Evolutionary conservation across 2,888 invertebrate genomes (phyloP), one percentile per base, ranked within the genome.

Genomic region (Euspilapteryx auroguttella): DNA sequence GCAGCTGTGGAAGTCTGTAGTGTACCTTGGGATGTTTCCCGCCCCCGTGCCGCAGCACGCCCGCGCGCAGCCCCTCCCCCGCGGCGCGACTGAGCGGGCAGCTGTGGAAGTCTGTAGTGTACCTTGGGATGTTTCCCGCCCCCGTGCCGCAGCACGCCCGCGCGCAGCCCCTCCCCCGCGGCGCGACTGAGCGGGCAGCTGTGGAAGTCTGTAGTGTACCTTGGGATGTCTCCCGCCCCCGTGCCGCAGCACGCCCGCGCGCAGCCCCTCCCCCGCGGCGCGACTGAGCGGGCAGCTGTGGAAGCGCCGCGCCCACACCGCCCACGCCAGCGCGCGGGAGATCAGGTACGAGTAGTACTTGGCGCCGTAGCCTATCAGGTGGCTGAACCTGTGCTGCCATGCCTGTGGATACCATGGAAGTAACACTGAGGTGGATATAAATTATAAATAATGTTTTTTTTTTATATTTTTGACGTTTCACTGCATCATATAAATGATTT

Each of bases 261-360:
- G 69, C 45, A 92, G 90, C 35, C 77, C 77, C 44, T 91, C 88
- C 0, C 97, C 97, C 14, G 86, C 82, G n/a, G 58, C 42, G 3
- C 91, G 80, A 49, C 78, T 80, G 27, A 94, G 82, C 0, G 94
- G 94, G 52, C 89, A 85, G 0, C 62, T 52, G 45, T 85, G 80
- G 51, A 98, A 96, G 55, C 89, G 86, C 12, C 82, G 81, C 51
- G 89, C 86, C 97, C 97, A 98, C 36, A 95, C 91, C 76, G 87
- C 86, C 31, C 93, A 89, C 0, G 97, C 95, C 27, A 96, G 83
- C 6, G 95, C 93, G 45, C 92, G 82, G 0, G 98, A 97, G 48
- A 97, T 89, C 36, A 99, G 76, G 69, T 99, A 99, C 1, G 98
- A 90, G 62, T 98, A 99, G 69, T 99, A 99, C 63, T 96, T 97